These are phyloP conservation scores for Parazoanthus swiftii DNA, from an alignment of 92 coral and sea anemone genomes.

Conservation along the genomic window DNA sequence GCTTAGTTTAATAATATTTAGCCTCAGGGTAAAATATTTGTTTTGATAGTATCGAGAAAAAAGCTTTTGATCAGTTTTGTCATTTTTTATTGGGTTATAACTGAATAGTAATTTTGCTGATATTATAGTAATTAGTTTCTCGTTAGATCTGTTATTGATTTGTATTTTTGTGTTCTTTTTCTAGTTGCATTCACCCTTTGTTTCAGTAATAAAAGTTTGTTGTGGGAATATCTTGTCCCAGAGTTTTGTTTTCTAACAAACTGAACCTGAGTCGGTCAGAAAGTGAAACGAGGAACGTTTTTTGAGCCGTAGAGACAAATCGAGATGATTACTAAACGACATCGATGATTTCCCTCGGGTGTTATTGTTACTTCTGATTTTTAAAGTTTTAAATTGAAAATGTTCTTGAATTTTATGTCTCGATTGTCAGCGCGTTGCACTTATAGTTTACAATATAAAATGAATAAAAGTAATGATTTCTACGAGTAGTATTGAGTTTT, in stretches of 20 bases:
- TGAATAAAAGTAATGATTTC: constrained; percentile 38
- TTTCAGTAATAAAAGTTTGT: too few species aligned
- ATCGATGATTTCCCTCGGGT: neutral
- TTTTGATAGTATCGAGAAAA: neutral
- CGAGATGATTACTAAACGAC: too few species aligned
- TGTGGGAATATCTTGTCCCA: neutral
- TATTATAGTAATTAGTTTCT: neutral
- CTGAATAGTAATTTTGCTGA: constrained; percentile 23
- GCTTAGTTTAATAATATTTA: too few species aligned
- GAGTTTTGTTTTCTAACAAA: too few species aligned
- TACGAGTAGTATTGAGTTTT: constrained; percentile 42
- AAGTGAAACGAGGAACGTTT: too few species aligned
- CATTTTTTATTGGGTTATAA: constrained; percentile 34
- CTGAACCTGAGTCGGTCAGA: too few species aligned
- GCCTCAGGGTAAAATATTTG: neutral
- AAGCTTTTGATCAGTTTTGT: neutral
- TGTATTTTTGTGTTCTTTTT: neutral
- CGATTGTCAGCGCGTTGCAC: constrained; percentile 32
- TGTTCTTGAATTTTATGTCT: constrained; percentile 17
- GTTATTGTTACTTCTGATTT: neutral
- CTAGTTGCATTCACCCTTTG: neutral
- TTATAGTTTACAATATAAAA: constrained; percentile 39
- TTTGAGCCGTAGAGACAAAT: too few species aligned
- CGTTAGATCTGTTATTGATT: neutral
- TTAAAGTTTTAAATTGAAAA: neutral